A percentile compares a stretch with the other conserved stretches of the same genome.
phyloP scores from a whole-genome alignment of 2,888 invertebrate genomes.

The Drosophila heteroneura region DNA sequence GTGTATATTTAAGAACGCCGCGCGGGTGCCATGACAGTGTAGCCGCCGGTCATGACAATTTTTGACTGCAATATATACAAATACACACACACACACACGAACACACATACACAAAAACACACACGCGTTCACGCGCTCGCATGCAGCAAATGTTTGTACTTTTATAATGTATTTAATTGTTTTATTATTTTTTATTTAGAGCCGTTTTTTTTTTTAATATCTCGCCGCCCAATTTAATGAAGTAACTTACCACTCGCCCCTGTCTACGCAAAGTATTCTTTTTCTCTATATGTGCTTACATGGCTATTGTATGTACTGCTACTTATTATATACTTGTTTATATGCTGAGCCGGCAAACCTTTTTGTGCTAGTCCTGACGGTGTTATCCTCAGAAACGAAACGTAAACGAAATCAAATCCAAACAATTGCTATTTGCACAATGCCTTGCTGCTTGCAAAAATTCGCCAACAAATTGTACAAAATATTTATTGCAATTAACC shows the following conservation, averaged over 20 bases:
- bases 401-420: conserved; percentile 40
- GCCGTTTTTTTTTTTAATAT: conserved; percentile 43
- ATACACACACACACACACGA: conserved; percentile 29
- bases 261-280: conserved; percentile 73
- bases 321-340: conserved; percentile 53
- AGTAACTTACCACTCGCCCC: conserved; percentile 48
- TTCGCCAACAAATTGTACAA: conserved; percentile 74
- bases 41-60: conserved; percentile 54
- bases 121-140: conserved; percentile 8
- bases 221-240: conserved; percentile 54
- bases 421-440: conserved; percentile 62
- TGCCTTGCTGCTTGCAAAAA: conserved; percentile 62
- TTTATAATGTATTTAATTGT: conserved; percentile 77
- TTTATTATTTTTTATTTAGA: conserved; percentile 67
- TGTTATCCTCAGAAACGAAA: conserved; percentile 59
- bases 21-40: conserved; percentile 68
- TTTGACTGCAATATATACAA: conserved; percentile 53
- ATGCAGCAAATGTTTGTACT: conserved; percentile 69
- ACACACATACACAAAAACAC: conserved; percentile 10
- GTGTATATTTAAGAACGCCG: conserved; percentile 66
- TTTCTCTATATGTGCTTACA: conserved; percentile 49
- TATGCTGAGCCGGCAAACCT: conserved; percentile 73
- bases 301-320: conserved; percentile 59
- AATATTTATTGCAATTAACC: conserved; percentile 67
- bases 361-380: conserved; percentile 72